Conservation (phyloP, 2,113 vertebrate genomes). For the Spermophilus dauricus region DNA sequence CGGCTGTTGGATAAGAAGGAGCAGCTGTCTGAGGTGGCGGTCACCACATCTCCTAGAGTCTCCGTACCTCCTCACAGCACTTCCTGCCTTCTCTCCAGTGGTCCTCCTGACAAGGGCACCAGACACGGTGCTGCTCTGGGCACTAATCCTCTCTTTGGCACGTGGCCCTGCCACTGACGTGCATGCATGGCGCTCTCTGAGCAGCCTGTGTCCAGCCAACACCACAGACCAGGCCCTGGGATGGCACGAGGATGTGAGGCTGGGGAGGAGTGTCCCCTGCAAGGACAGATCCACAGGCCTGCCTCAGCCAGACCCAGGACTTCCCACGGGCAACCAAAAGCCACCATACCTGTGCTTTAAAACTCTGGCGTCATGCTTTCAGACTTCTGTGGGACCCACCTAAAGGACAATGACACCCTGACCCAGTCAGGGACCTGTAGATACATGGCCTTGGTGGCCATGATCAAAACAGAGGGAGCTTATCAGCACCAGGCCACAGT, state of each 20-base stretch:
- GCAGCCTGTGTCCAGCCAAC: not conserved
- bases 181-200: no score
- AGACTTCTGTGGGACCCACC: not conserved
- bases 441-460: rapidly evolving
- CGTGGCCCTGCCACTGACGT: rapidly evolving
- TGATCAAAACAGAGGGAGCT: rapidly evolving
- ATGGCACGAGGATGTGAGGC: rapidly evolving
- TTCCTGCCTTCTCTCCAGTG: not conserved
- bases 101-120: not conserved
- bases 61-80: not conserved
- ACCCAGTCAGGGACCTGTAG: not conserved
- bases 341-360: rapidly evolving
- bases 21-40: not conserved
- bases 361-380: not conserved
- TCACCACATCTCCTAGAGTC: rapidly evolving
- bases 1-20: rapidly evolving
- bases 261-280: rapidly evolving
- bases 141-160: rapidly evolving
- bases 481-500: no score
- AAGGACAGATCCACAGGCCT: rapidly evolving
- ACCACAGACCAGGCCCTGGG: rapidly evolving
- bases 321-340: not conserved
- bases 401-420: not conserved
- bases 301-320: not conserved
- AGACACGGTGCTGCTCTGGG: not conserved